These are phyloP conservation scores for Paraescarpia echinospica DNA, from an alignment of 1,140 invertebrate genomes.

Conservation along the genomic window DNA sequence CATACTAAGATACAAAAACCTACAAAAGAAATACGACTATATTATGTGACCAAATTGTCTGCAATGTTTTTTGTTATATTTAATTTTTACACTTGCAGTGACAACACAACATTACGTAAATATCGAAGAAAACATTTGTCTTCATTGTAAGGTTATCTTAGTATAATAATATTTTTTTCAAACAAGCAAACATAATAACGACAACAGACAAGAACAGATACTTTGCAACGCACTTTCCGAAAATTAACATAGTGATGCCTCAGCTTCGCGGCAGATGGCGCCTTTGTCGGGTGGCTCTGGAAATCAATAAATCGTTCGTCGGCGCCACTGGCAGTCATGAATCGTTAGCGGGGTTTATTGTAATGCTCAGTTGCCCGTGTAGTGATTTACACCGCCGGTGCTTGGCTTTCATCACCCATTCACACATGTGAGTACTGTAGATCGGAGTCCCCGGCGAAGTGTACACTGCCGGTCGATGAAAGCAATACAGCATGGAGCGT, in stretches of 20 bases:
- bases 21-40: too few relatives aligned
- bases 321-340: background rate
- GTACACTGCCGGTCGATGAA: background rate
- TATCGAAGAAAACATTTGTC: too few relatives aligned
- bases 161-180: too few relatives aligned
- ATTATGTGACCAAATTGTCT: too few relatives aligned
- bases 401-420: background rate
- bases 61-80: too few relatives aligned
- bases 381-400: background rate
- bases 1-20: too few relatives aligned
- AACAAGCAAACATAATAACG: background rate
- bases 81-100: too few relatives aligned
- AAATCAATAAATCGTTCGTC: background rate
- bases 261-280: background rate
- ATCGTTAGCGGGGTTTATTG: constrained; percentile 4
- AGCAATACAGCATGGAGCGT: constrained; percentile 13
- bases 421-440: background rate
- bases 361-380: constrained; percentile 3
- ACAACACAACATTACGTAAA: too few relatives aligned
- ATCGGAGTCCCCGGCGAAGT: background rate
- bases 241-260: background rate
- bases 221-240: background rate
- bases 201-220: background rate
- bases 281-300: background rate
- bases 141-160: too few relatives aligned